Percentiles rank a stretch among this genome's conserved stretches.
phyloP scores from a whole-genome alignment of 35 echinoderm and acorn worm genomes.

The Ophioderma brevispina region DNA sequence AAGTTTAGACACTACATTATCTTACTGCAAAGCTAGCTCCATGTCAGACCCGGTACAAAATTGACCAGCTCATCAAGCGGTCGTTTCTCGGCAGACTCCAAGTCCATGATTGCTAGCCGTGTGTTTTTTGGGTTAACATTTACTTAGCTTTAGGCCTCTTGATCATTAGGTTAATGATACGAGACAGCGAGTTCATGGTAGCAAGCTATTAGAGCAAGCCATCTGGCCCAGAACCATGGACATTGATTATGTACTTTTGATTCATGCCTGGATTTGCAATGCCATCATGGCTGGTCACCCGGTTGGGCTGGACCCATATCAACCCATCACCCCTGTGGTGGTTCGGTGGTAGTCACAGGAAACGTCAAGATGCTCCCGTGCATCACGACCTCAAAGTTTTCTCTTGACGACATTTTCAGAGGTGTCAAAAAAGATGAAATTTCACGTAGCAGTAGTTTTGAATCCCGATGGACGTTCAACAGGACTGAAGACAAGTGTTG shows the following conservation, averaged over 20 bases:
- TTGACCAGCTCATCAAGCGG: too few species aligned
- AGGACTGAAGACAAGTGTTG: constrained; percentile 87
- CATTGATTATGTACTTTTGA: constrained; percentile 76
- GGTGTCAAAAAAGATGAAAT: constrained; percentile 99
- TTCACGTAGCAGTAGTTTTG: constrained; percentile 72
- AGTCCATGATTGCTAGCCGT: too few species aligned
- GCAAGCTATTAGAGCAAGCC: too few species aligned
- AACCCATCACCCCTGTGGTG: too few species aligned
- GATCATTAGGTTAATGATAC: too few species aligned
- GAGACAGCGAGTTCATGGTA: too few species aligned
- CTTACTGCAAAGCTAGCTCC: too few species aligned
- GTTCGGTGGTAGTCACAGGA: constrained; percentile 35
- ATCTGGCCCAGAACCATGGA: constrained; percentile 92
- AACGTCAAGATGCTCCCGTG: constrained; percentile 81
- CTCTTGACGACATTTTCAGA: constrained; percentile 87
- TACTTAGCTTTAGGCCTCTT: too few species aligned
- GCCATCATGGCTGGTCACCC: background rate
- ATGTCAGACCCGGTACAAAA: too few species aligned
- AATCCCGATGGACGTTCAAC: constrained; percentile 79
- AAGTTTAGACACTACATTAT: too few species aligned
- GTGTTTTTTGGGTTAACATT: too few species aligned
- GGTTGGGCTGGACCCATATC: background rate
- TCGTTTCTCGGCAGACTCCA: too few species aligned
- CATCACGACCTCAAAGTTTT: constrained; percentile 93
- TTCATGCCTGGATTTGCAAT: constrained; percentile 27